Base-by-base conservation (phyloP, 2,888 invertebrate species). In the Opisthograptis luteolata region DNA sequence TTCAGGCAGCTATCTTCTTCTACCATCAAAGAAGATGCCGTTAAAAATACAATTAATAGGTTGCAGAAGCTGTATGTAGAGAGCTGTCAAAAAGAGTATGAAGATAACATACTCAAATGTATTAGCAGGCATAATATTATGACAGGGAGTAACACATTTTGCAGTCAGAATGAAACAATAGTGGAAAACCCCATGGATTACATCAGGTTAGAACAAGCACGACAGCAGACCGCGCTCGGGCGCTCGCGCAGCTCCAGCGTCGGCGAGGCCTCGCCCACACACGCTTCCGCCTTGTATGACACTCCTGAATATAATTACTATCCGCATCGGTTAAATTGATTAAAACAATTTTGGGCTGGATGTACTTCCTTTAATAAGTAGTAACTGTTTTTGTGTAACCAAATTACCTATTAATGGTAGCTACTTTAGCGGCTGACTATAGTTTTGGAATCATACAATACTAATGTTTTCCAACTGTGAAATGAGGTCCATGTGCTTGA, bases 401-500 rank as follows among this genome's bases (percentile, higher is more conserved):
- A 5, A 17, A 17, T 17, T 17, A 17, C 17, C 17, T 5, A 17
- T 2, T 17, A 3, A 17, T 17, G 17, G 17, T 17, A 3, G 5
- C 17, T 17, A 3, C 17, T 3, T 17, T 5, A 17, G 17, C 17
- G 5, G 5, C 17, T 5, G 5, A 5, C 1, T 22, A 15, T 34
- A 20, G 20, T 15, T 6, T 32, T 9, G 7, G 9, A 12, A 30
- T 22, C 22, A 76, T 10, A 64, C 58, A 47, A 93, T 70, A 58
- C 81, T 79, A 59, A 94, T 92, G 68, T 92, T 94, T 82, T 96
- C 96, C 54, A 96, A 89, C 76, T 96, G 94, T 31, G 92, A 88
- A 51, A 97, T 93, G 10, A 97, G 89, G 75, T 97, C 96, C 94
- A 94, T 94, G 68, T 97, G 96, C 65, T 95, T 95, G 73, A 97